phyloP scores from a whole-genome alignment of 2,113 vertebrate species.

The Marmota flaviventris region DNA sequence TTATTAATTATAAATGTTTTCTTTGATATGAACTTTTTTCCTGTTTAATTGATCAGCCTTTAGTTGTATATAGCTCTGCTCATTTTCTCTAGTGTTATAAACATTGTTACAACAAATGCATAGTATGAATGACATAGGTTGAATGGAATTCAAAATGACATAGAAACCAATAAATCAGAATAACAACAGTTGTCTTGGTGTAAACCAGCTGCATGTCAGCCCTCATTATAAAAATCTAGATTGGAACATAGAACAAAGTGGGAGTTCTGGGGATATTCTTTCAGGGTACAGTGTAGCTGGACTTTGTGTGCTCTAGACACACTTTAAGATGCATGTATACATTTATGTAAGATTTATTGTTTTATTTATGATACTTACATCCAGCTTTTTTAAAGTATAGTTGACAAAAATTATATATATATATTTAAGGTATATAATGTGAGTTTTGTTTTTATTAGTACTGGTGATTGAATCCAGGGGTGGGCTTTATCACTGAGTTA shows the following conservation, averaged over 20 bases:
- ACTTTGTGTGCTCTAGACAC: neutral
- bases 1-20: neutral
- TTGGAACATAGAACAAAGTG: neutral
- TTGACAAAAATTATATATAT: neutral
- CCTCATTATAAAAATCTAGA: neutral
- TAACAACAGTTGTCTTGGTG: neutral
- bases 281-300: neutral
- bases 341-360: neutral
- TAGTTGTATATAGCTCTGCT: neutral
- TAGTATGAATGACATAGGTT: neutral
- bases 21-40: neutral
- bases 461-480: too few relatives aligned
- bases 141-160: neutral
- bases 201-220: neutral
- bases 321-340: neutral
- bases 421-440: neutral
- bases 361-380: neutral
- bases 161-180: neutral
- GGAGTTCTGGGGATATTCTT: neutral
- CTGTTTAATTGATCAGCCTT: neutral
- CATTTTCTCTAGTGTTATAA: conserved; percentile 30
- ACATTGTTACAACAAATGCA: neutral
- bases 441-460: neutral
- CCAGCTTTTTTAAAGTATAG: neutral
- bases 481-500: too few relatives aligned